Percentiles rank a stretch among this genome's conserved stretches.
Conservation (phyloP, 2,797 vertebrate genomes). For the Centroberyx gerrardi region DNA sequence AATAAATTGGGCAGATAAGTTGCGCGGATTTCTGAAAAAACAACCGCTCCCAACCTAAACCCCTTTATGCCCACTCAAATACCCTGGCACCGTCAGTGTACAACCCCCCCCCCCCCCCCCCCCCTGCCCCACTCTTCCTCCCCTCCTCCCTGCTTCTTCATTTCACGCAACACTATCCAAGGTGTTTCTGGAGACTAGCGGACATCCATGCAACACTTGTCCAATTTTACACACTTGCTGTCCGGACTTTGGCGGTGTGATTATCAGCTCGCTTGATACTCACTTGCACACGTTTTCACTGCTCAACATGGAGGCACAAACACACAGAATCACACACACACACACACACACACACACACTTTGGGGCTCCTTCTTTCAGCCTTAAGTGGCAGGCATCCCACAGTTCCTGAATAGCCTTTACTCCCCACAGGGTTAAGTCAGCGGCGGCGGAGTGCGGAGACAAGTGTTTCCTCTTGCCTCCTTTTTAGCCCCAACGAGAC, state of each 20-base stretch:
- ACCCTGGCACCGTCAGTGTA: background rate
- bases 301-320: too few relatives aligned
- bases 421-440: constrained; percentile 30
- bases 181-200: constrained; percentile 51
- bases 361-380: constrained; percentile 42
- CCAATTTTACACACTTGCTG: constrained; percentile 54
- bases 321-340: background rate
- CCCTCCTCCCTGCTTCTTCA: constrained; percentile 44
- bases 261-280: constrained; percentile 54
- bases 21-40: constrained; percentile 54
- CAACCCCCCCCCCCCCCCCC: constrained; percentile 10
- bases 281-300: background rate
- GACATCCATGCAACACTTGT: constrained; percentile 29
- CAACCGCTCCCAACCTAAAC: constrained; percentile 58
- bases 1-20: constrained; percentile 75
- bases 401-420: constrained; percentile 32
- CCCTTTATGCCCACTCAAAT: constrained; percentile 36
- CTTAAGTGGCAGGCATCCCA: constrained; percentile 56
- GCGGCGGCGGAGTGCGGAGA: constrained; percentile 26
- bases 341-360: constrained; percentile 53
- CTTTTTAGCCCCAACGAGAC: constrained; percentile 52
- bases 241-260: constrained; percentile 42
- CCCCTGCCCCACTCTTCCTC: too few relatives aligned
- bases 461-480: constrained; percentile 54
- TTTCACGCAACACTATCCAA: constrained; percentile 76